Percentiles rank a stretch among this genome's conserved stretches.
phyloP scores from a whole-genome alignment of 2,888 invertebrate genomes.

The Agriopis marginaria region DNA sequence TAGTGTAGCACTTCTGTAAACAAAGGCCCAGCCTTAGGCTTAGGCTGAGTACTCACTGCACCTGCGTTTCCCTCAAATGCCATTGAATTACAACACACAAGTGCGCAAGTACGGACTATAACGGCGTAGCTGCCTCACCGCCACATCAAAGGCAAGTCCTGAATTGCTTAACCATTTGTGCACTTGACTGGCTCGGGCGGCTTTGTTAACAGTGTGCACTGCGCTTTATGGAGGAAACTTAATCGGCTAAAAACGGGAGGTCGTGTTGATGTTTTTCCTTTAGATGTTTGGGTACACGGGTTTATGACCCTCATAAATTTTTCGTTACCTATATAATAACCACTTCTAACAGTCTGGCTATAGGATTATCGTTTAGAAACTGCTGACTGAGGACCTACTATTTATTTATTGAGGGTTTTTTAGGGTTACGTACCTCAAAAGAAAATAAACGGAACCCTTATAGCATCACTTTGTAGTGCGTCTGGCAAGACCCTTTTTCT shows the following conservation, averaged over 20 bases:
- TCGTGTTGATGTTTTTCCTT: constrained; percentile 30
- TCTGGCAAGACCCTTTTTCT: too few species aligned
- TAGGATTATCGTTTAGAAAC: too few species aligned
- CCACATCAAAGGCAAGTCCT: constrained; percentile 46
- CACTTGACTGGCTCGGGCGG: constrained; percentile 41
- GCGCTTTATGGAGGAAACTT: constrained; percentile 41
- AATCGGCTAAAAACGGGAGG: constrained; percentile 35
- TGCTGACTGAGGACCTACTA: too few species aligned
- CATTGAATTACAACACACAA: constrained; percentile 42
- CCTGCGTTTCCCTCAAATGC: constrained; percentile 30
- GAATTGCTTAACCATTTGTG: constrained; percentile 47
- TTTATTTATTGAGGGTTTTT: too few species aligned
- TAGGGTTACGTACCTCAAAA: too few species aligned
- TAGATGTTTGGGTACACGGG: constrained; percentile 14
- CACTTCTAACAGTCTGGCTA: too few species aligned
- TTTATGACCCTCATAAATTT: constrained; percentile 21
- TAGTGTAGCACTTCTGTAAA: constrained; percentile 12
- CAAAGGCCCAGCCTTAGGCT: constrained; percentile 25
- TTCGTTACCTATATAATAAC: not conserved
- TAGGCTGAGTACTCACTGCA: constrained; percentile 35
- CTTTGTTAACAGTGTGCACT: constrained; percentile 37
- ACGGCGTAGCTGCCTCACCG: constrained; percentile 25
- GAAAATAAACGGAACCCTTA: too few species aligned
- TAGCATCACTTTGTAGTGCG: too few species aligned
- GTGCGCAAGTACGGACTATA: constrained; percentile 33